These are phyloP conservation scores for Ariopsis seemanni DNA, from an alignment of 2,113 vertebrate species.

Conservation along the genomic window DNA sequence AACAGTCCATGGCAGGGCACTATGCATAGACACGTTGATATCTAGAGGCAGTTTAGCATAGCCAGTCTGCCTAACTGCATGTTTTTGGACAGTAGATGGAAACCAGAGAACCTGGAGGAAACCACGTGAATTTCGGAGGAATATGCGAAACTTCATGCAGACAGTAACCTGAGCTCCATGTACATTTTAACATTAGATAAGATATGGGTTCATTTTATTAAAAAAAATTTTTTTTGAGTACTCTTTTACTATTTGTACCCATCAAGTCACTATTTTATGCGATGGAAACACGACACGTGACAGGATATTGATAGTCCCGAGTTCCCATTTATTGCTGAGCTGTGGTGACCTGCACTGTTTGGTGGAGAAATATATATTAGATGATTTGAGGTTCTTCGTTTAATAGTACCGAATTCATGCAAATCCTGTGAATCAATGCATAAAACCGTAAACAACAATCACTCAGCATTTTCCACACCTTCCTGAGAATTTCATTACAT, in stretches of 20 bases:
- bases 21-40: background rate
- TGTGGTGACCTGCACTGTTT: background rate
- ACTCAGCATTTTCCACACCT: constrained; percentile 63
- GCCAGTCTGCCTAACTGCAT: background rate
- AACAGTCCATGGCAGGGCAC: background rate
- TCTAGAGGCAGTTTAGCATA: background rate
- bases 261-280: background rate
- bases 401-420: background rate
- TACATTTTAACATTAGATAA: background rate
- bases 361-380: background rate
- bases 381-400: background rate
- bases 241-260: background rate
- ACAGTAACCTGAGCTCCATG: background rate
- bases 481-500: constrained; percentile 66
- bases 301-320: no score
- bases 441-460: constrained; percentile 45
- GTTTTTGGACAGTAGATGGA: background rate
- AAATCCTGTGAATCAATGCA: constrained; percentile 32
- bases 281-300: no score
- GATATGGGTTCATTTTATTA: background rate
- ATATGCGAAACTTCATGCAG: background rate
- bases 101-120: background rate
- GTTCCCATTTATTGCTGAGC: no score
- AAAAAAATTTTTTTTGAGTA: background rate
- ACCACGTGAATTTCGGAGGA: background rate